Conservation (phyloP, 2,113 vertebrate species). For the Oryzias javanicus region DNA sequence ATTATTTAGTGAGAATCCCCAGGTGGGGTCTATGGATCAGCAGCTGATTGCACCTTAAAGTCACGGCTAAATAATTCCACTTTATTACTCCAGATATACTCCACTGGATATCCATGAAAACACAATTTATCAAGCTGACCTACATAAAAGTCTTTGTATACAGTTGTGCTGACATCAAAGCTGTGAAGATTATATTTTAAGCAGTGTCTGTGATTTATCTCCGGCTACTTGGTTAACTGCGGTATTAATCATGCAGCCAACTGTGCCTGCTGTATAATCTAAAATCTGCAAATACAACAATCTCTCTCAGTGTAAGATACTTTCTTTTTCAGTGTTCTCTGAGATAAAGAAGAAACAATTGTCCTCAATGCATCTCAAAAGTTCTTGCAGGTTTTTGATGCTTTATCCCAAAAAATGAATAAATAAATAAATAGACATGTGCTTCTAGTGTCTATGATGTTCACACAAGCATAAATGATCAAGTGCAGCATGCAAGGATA, state of each 20-base stretch:
- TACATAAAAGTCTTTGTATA: constrained; percentile 68
- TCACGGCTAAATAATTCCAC: constrained; percentile 6
- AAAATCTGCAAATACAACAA: constrained; percentile 63
- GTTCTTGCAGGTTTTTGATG: background rate
- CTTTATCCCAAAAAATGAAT: background rate
- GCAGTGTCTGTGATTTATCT: constrained; percentile 69
- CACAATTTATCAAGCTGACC: constrained; percentile 65
- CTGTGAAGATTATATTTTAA: constrained; percentile 66
- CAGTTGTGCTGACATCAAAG: constrained; percentile 66
- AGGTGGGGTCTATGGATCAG: background rate
- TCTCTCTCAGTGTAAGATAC: constrained; percentile 25
- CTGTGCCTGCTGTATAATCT: constrained; percentile 44
- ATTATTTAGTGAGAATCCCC: background rate
- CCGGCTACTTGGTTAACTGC: constrained; percentile 59
- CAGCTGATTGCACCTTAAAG: constrained; percentile 1
- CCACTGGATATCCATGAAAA: constrained; percentile 29
- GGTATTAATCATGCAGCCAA: constrained; percentile 70
- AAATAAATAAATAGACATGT: background rate
- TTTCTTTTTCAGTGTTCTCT: constrained; percentile 30
- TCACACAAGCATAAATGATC: background rate
- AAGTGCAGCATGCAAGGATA: background rate
- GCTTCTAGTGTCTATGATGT: background rate
- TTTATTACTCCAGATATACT: constrained; percentile 7
- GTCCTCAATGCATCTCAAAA: constrained; percentile 6
- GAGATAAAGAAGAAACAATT: background rate